Base-by-base conservation (phyloP, 2,888 invertebrate genomes). In the Folsomia candida region DNA sequence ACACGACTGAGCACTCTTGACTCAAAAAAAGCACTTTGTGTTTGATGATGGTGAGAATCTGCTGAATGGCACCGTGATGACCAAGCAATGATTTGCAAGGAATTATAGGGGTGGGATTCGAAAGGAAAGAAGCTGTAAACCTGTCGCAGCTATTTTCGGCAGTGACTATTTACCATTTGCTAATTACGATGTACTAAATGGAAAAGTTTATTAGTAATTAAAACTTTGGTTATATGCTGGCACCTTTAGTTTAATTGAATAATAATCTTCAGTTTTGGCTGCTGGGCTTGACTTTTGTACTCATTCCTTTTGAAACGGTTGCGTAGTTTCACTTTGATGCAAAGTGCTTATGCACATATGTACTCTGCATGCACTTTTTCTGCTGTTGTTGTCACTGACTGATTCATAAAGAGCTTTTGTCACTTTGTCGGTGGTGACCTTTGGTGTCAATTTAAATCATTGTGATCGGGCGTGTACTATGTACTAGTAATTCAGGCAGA, bases 181-280 rank as follows among this genome's bases (percentile, higher is more conserved):
- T 54, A 54, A 54, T 54, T 54, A 54, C 47, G 18, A 11, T 18
- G 9, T 18, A 47, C 18, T n/a, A 54, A 54, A 54, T 54, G 54
- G 4, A 54, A 54, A 54, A 54, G 54, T 54, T 54, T 54, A 54
- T 54, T 54, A 54, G 54, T 22, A 54, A 54, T 54, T 54, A 54
- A 54, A 54, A 9, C 4, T 37, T 37, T 9, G 37, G 37, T 37
- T 4, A 37, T 4, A 54, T 54, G 20, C n/a, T 54, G n/a, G 54
- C 54, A 54, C 20, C 54, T 54, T 22, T 54, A 11, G 9, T 11
- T 11, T 47, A 47, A 47, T 47, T 54, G 54, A 54, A 54, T 54
- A n/a, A n/a, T n/a, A n/a, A 54, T 6, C 54, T 20, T 54, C 20
- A 54, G 37, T 37, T 54, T 54, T 54, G 54, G 54, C 54, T 54